Conservation (phyloP, 2,888 invertebrate species). For the Sthenelais limicola region DNA sequence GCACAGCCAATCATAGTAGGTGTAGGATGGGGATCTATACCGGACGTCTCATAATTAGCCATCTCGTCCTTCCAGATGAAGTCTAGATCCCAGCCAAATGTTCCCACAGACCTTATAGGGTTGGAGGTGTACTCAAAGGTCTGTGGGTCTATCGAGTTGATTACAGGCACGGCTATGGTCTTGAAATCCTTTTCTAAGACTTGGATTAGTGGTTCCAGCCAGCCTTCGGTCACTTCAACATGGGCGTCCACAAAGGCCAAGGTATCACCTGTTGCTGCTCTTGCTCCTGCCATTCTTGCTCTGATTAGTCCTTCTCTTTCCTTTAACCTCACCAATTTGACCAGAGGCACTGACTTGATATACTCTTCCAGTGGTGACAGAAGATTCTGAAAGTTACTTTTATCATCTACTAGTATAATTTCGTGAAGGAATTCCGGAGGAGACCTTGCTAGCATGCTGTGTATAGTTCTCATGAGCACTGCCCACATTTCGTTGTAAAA, state of each 20-base stretch:
- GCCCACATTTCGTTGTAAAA: constrained; percentile 42
- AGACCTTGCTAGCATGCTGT: constrained; percentile 11
- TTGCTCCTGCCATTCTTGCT: constrained; percentile 26
- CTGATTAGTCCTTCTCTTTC: constrained; percentile 37
- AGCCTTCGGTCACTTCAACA: constrained; percentile 22
- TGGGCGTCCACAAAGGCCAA: constrained; percentile 40
- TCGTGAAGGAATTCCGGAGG: constrained; percentile 29
- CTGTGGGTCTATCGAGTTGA: constrained; percentile 25
- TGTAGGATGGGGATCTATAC: constrained; percentile 29
- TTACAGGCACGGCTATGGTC: constrained; percentile 29
- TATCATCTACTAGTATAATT: constrained; percentile 42
- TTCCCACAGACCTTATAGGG: neutral
- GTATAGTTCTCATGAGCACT: constrained; percentile 17
- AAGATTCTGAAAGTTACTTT: constrained; percentile 31
- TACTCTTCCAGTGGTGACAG: constrained; percentile 1
- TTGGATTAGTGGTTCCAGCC: constrained; percentile 34
- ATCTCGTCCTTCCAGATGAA: constrained; percentile 33
- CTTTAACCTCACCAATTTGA: constrained; percentile 1
- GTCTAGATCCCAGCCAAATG: constrained; percentile 37
- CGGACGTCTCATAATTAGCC: constrained; percentile 5
- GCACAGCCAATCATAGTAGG: constrained; percentile 51
- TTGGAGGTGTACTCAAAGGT: constrained; percentile 5
- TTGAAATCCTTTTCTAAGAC: constrained; percentile 10
- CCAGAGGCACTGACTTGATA: constrained; percentile 6
- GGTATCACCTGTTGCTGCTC: constrained; percentile 25